Evolutionary conservation across 2,797 vertebrate genomes (phyloP).

Genomic region (Diplodus puntazzo): DNA sequence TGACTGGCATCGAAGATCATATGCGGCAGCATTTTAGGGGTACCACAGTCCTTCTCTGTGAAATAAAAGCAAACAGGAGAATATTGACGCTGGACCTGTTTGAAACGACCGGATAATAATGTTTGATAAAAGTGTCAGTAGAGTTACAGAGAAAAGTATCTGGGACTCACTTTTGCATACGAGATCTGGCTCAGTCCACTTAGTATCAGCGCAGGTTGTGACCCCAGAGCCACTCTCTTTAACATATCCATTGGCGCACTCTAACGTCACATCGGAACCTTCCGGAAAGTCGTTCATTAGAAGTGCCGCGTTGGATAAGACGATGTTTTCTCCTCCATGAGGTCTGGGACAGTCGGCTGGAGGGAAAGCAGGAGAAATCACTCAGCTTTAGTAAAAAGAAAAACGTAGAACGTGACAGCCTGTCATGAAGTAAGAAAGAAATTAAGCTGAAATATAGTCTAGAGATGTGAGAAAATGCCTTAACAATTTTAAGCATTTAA

Average conservation of each 20-base stretch:
- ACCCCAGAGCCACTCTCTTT: slow-evolving; percentile 19
- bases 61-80: slow-evolving; percentile 4
- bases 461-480: not conserved
- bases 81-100: not conserved
- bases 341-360: slow-evolving; percentile 73
- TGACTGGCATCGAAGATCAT: not conserved
- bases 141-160: not conserved
- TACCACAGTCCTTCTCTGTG: slow-evolving; percentile 81
- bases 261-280: not conserved
- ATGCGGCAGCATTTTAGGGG: not conserved
- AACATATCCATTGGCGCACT: slow-evolving; percentile 68
- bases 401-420: not conserved
- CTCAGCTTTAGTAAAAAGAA: not conserved
- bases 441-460: not conserved
- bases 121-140: not conserved
- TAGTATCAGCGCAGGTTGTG: slow-evolving; percentile 41
- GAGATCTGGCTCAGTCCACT: slow-evolving; percentile 71
- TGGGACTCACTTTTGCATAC: slow-evolving; percentile 77
- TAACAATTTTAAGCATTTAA: not conserved
- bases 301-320: slow-evolving; percentile 43
- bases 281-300: slow-evolving; percentile 68
- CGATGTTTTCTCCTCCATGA: rapidly evolving
- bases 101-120: not conserved
- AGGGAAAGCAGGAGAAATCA: not conserved
- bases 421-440: not conserved